A percentile compares a stretch with the other conserved stretches of the same genome.
Evolutionary conservation across 2,888 invertebrate genomes (phyloP).

Genomic region (Lepidochitona cinerea): DNA sequence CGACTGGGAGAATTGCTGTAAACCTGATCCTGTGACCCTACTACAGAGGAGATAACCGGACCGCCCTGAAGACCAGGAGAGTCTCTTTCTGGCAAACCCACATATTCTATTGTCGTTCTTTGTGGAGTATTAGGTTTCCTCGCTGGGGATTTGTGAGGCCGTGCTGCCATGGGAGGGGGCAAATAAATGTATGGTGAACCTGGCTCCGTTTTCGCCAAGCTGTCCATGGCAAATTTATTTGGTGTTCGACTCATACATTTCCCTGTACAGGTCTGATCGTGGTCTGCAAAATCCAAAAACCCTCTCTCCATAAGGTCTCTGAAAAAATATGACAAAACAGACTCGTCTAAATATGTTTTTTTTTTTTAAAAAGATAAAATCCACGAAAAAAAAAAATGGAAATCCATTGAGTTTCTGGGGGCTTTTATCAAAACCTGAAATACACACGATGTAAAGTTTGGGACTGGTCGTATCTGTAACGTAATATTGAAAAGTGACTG

Average conservation of each 20-base stretch:
- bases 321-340: no score
- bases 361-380: no score
- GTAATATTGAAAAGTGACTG: no score
- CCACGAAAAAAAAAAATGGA: no score
- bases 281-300: conserved; percentile 69
- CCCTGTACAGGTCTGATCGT: conserved; percentile 69
- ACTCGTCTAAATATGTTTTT: no score
- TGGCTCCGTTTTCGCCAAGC: not conserved
- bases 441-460: no score
- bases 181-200: not conserved
- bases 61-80: not conserved
- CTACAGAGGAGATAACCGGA: not conserved
- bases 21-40: conserved; percentile 14
- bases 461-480: no score
- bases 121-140: not conserved
- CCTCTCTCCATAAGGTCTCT: conserved; percentile 71
- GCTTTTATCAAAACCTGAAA: no score
- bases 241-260: conserved; percentile 69
- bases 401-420: no score
- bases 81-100: not conserved
- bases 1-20: conserved; percentile 26
- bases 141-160: not conserved
- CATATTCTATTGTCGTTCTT: not conserved
- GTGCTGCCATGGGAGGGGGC: not conserved
- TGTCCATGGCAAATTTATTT: no score